Evolutionary conservation across 2,888 invertebrate species (phyloP).

Genomic region (Melangyna quadrimaculata): DNA sequence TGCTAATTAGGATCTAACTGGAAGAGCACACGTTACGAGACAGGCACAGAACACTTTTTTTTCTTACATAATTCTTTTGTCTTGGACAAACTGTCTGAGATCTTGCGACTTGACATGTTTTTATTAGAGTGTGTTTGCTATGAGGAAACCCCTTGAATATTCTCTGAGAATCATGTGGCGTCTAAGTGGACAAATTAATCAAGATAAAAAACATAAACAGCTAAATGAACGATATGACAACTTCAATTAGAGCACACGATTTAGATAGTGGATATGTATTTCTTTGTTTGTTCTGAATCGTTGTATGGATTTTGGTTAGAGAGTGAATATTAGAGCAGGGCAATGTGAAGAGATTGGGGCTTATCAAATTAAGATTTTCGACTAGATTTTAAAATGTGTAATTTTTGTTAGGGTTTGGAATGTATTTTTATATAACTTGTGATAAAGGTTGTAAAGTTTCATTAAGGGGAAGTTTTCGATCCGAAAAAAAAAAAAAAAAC

Average conservation of each 20-base stretch:
- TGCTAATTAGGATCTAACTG: constrained; percentile 38
- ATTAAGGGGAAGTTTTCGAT: too few species aligned
- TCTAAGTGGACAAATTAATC: constrained; percentile 5
- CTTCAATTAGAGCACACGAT: constrained; percentile 18
- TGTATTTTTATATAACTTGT: too few species aligned
- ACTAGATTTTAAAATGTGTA: too few species aligned
- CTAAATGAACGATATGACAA: neutral
- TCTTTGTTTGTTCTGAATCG: neutral
- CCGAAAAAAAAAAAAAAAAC: too few species aligned
- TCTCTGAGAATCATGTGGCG: neutral
- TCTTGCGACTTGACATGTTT: neutral
- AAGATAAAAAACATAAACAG: neutral
- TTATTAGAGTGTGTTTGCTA: neutral
- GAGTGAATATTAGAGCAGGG: neutral
- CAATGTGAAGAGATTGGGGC: neutral
- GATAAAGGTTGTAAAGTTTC: neutral
- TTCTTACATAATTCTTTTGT: constrained; percentile 7
- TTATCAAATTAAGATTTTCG: neutral
- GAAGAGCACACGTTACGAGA: neutral
- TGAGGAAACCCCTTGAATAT: neutral
- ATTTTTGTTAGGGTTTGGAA: too few species aligned
- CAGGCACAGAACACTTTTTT: neutral
- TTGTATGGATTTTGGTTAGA: neutral
- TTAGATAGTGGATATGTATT: neutral
- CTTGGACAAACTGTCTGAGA: constrained; percentile 1